Percentiles rank a stretch among this genome's conserved stretches.
Evolutionary conservation across 2,113 vertebrate genomes (phyloP).

Genomic region (Salvelinus sp.): DNA sequence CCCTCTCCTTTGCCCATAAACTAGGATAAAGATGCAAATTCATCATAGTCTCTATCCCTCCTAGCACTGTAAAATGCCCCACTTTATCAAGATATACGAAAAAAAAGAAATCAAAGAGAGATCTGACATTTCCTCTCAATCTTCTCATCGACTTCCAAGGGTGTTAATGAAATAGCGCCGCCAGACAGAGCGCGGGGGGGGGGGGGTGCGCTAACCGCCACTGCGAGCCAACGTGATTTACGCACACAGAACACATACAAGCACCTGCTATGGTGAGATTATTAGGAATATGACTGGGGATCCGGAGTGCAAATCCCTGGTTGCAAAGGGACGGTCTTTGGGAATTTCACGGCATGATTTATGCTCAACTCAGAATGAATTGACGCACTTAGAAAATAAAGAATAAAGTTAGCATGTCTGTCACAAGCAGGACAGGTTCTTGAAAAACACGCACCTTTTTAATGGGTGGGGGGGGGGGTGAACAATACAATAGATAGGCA

Average conservation of each 20-base stretch:
- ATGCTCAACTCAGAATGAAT: conserved; percentile 60
- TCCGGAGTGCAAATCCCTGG: conserved; percentile 64
- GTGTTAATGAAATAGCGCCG: conserved; percentile 62
- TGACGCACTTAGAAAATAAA: neutral
- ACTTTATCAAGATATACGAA: neutral
- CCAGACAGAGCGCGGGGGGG: conserved; percentile 41
- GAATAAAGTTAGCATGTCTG: neutral
- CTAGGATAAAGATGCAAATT: too few relatives aligned
- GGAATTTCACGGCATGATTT: conserved; percentile 61
- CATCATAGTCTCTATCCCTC: neutral
- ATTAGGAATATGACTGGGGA: conserved; percentile 67
- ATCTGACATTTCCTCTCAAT: conserved; percentile 42
- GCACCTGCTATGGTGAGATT: conserved; percentile 74
- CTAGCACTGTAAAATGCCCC: neutral
- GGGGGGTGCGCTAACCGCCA: conserved; percentile 50
- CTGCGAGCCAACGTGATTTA: conserved; percentile 65
- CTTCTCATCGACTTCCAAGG: conserved; percentile 48
- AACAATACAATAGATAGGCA: neutral
- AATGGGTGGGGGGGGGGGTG: neutral
- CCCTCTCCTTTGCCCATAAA: too few relatives aligned
- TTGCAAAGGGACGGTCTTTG: conserved; percentile 51
- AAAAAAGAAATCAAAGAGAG: neutral
- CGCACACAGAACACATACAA: conserved; percentile 68
- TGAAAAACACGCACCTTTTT: conserved; percentile 1
- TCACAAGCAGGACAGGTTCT: neutral